Evolutionary conservation across 2,888 invertebrate genomes (phyloP).

Genomic region (Prosopocoilus inquinatus): DNA sequence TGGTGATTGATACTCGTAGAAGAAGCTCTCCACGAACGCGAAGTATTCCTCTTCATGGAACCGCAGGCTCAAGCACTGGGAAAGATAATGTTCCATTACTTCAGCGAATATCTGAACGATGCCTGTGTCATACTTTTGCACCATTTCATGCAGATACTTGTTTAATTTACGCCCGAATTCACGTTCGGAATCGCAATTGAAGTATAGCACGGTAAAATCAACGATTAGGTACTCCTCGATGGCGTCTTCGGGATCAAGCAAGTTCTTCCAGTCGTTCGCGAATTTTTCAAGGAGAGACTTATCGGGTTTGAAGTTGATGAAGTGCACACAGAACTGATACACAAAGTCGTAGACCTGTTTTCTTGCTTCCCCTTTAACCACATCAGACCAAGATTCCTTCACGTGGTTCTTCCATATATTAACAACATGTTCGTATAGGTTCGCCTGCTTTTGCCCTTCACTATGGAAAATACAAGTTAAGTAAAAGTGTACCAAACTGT

Average conservation of each 20-base stretch:
- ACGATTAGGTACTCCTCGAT: background rate
- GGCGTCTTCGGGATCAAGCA: background rate
- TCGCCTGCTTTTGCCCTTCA: background rate
- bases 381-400: background rate
- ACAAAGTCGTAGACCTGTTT: background rate
- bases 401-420: background rate
- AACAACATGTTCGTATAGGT: background rate
- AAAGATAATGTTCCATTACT: background rate
- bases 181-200: slow-evolving; percentile 3
- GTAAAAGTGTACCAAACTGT: background rate
- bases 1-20: background rate
- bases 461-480: slow-evolving; percentile 1
- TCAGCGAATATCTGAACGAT: background rate
- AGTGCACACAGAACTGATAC: background rate
- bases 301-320: background rate
- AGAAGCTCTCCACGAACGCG: background rate
- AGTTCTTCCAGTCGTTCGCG: background rate
- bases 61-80: background rate
- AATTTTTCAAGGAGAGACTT: slow-evolving; percentile 5
- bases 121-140: background rate
- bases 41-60: background rate
- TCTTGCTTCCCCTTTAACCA: background rate
- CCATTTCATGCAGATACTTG: background rate
- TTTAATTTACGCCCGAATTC: slow-evolving; percentile 3
- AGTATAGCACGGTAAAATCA: slow-evolving; percentile 1